phyloP scores from a whole-genome alignment of 2,797 vertebrate species.

The Hippocampus kuda region DNA sequence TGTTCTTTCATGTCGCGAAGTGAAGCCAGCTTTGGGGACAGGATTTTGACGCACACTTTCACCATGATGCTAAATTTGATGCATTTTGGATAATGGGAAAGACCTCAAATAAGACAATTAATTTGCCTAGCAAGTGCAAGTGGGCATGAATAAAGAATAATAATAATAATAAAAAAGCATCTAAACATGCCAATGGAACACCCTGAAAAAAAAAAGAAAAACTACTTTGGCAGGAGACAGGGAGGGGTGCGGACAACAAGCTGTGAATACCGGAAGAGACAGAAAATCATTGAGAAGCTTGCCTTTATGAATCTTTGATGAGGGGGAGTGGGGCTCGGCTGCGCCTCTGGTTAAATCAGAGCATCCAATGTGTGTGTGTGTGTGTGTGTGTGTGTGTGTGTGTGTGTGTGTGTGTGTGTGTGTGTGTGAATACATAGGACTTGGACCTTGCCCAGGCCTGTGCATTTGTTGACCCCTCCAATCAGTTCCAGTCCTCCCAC shows the following conservation, averaged over 20 bases:
- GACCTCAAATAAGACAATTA: neutral
- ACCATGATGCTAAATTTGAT: neutral
- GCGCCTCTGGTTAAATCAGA: conserved; percentile 90
- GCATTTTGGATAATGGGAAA: neutral
- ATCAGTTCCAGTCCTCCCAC: conserved; percentile 72
- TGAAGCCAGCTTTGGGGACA: neutral
- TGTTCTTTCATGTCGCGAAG: neutral
- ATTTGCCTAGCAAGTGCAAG: neutral
- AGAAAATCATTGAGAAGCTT: conserved; percentile 98
- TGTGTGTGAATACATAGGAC: conserved; percentile 79
- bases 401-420: conserved; percentile 9
- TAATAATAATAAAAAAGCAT: neutral
- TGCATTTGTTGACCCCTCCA: conserved; percentile 71
- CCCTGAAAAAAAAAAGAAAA: neutral
- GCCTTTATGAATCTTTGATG: conserved; percentile 99
- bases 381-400: conserved; percentile 30
- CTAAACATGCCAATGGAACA: neutral
- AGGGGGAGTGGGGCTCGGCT: conserved; percentile 63
- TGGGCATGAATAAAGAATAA: no score
- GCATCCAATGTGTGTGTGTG: conserved; percentile 59
- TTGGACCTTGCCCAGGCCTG: conserved; percentile 79
- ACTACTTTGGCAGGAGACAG: conserved; percentile 78
- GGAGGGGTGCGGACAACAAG: conserved; percentile 87
- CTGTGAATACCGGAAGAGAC: conserved; percentile 95
- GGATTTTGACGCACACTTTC: neutral